Percentiles rank a stretch among this genome's conserved stretches.
Evolutionary conservation across 2,888 invertebrate genomes (phyloP).

Genomic region (Rhimphoctona megacephalus): DNA sequence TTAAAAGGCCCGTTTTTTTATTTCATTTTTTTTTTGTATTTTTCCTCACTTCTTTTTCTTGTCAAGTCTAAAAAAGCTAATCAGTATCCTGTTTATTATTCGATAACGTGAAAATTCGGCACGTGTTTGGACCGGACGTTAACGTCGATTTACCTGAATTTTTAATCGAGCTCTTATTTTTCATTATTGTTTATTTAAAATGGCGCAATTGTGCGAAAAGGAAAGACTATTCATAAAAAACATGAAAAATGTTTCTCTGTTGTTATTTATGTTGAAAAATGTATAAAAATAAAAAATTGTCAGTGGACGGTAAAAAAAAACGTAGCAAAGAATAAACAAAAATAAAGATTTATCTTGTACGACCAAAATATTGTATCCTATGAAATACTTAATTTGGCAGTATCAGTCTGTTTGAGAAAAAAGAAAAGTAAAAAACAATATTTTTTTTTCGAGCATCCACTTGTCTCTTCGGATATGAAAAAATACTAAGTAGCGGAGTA

Average conservation of each 20-base stretch:
- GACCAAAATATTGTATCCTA: conserved; percentile 58
- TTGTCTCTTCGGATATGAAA: conserved; percentile 22
- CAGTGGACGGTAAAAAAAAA: background rate
- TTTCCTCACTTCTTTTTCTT: background rate
- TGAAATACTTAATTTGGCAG: conserved; percentile 67
- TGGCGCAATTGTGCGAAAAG: background rate
- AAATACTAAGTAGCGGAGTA: conserved; percentile 59
- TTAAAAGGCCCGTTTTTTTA: conserved; percentile 14
- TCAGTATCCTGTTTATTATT: conserved; percentile 42
- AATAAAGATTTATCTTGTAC: conserved; percentile 27
- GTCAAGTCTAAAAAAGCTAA: conserved; percentile 34
- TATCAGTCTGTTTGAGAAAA: conserved; percentile 63
- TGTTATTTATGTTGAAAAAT: background rate
- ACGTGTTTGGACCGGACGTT: conserved; percentile 63
- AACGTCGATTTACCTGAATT: conserved; percentile 52
- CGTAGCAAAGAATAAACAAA: conserved; percentile 20
- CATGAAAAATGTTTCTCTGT: background rate
- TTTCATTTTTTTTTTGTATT: background rate
- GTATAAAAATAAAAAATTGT: conserved; percentile 10
- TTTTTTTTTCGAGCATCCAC: conserved; percentile 19
- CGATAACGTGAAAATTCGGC: conserved; percentile 50
- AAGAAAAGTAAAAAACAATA: conserved; percentile 18
- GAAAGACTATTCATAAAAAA: background rate
- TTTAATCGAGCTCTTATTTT: conserved; percentile 12
- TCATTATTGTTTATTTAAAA: background rate